Conservation (phyloP, 1,140 invertebrate species). For the Diabrotica virgifera region DNA sequence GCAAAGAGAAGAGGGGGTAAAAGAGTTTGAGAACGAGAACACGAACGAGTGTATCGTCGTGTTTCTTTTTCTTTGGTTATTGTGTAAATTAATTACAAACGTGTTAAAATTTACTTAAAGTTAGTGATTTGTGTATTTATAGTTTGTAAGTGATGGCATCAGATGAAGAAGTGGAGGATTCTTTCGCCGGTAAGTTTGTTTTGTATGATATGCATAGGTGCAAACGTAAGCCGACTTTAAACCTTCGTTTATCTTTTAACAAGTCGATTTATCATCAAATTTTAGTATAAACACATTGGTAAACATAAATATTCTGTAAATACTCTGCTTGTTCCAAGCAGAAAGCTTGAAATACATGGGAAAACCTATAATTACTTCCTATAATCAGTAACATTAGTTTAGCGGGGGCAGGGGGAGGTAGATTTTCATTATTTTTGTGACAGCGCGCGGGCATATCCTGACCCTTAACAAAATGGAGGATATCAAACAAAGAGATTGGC, state of each 20-base stretch:
- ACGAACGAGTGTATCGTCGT: neutral
- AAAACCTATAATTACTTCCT: conserved; percentile 35
- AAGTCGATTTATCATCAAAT: conserved; percentile 18
- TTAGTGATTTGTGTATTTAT: neutral
- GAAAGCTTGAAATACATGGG: conserved; percentile 3
- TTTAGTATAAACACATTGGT: conserved; percentile 6
- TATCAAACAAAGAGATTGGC: conserved; percentile 66
- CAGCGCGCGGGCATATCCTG: conserved; percentile 50
- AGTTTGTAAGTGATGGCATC: conserved; percentile 60
- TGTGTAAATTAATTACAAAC: conserved; percentile 22
- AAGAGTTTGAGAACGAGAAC: neutral
- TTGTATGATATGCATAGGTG: conserved; percentile 31
- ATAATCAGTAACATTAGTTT: conserved; percentile 40
- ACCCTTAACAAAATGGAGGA: conserved; percentile 68
- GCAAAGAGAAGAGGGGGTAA: too few relatives aligned
- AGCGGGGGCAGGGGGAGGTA: conserved; percentile 38
- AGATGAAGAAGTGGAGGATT: conserved; percentile 74
- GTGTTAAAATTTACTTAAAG: neutral
- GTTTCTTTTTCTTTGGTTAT: conserved; percentile 16
- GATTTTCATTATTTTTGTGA: conserved; percentile 53
- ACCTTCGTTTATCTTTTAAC: conserved; percentile 26
- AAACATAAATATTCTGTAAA: neutral
- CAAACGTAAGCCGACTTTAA: conserved; percentile 34
- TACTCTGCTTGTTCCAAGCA: too few relatives aligned
- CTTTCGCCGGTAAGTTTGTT: conserved; percentile 68